phyloP scores from a whole-genome alignment of 2,888 invertebrate species.

The Parasteatoda lunata region DNA sequence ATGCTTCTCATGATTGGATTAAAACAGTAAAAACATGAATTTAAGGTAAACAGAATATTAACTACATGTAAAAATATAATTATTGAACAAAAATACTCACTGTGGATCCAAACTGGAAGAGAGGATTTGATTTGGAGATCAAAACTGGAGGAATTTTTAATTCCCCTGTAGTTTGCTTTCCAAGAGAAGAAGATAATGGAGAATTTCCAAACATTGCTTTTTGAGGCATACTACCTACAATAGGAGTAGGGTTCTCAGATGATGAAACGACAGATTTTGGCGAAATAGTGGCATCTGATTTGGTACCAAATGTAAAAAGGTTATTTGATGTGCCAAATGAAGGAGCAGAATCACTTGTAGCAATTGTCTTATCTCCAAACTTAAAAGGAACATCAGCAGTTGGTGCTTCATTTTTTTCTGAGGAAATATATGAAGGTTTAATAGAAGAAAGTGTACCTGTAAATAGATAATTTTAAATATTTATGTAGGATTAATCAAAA shows the following conservation, averaged over 20 bases:
- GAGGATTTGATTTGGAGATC: neutral
- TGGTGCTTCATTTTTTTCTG: neutral
- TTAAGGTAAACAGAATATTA: no score
- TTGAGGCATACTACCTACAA: neutral
- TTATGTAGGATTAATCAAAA: no score
- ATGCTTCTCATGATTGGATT: no score
- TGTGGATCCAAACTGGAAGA: constrained; percentile 2
- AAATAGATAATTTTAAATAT: no score
- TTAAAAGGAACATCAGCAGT: neutral
- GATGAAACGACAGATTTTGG: neutral
- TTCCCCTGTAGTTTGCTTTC: neutral
- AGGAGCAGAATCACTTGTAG: neutral
- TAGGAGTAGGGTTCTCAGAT: neutral
- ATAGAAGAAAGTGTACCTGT: no score
- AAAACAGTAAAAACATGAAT: no score
- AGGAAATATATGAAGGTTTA: no score
- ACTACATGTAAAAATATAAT: no score
- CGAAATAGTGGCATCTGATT: neutral
- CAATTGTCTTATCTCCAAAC: neutral
- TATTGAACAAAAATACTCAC: neutral
- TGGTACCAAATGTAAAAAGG: neutral
- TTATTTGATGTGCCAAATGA: neutral
- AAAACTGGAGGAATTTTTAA: neutral
- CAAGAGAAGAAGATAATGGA: neutral
- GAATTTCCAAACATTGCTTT: neutral